Evolutionary conservation across 2,888 invertebrate species (phyloP), one percentile per base, ranked within the genome.

Genomic region (Argynnis bischoffii): DNA sequence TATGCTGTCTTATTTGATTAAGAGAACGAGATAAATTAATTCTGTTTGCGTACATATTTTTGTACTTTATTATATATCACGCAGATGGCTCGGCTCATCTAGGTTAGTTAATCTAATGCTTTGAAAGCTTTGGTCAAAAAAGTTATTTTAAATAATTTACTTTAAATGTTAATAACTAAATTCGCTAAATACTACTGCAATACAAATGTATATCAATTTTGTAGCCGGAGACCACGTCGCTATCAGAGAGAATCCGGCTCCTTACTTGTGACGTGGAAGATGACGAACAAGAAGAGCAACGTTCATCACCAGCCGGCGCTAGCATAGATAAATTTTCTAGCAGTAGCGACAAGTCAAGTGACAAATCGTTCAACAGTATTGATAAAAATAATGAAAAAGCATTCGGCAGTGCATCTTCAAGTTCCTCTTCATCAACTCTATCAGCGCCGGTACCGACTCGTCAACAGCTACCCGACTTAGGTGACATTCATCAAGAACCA

Each of bases 231-330:
- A 96, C 97, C 75, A 95, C 96, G 64, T 97, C 97, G 0, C 90
- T 98, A 51, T 96, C 97, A 67, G 98, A 98, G 80, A 94, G 97
- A 71, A 97, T 98, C 74, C 95, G 97, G 57, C 95, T 96, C 80
- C 89, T 98, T 60, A 98, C 98, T 1, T 97, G 97, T 81, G 96
- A 97, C 82, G 95, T 97, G 51, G 97, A 97, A 71, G 96, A 97
- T 57, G 94, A 94, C 6, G 74, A 72, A 8, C 82, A 86, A 0
- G 93, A 93, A 15, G 89, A 86, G 66, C 92, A 93, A 16, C 90
- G 94, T 5, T 93, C 94, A 0, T 95, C 95, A 70, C 95, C 96
- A 0, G 94, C 95, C 0, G 95, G 95, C 0, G 95, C 95, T 75
- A 95, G 78, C 76, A 87, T 78, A 64, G 95, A 95, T 75, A 95